These are phyloP conservation scores for Grammomys surdaster DNA, from an alignment of 2,113 vertebrate species.

Conservation along the genomic window DNA sequence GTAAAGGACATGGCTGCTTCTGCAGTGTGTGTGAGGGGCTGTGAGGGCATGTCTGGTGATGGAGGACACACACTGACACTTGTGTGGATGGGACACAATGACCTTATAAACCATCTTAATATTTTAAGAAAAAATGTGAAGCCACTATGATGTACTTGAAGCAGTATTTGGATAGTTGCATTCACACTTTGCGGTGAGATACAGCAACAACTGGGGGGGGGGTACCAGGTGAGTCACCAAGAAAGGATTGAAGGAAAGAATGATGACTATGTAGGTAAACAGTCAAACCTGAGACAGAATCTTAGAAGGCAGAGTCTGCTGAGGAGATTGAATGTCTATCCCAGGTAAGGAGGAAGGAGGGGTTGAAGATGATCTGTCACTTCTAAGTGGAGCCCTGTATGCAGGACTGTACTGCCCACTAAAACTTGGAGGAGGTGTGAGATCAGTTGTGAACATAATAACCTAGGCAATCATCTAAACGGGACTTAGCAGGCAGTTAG, in stretches of 20 bases:
- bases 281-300: not conserved
- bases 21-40: not conserved
- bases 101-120: not conserved
- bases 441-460: not conserved
- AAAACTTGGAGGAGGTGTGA: not conserved
- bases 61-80: not conserved
- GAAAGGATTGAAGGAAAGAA: not conserved
- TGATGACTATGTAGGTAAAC: too few species aligned
- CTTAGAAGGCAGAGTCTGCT: not conserved
- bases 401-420: not conserved
- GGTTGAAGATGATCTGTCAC: not conserved
- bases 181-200: not conserved
- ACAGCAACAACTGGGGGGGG: not conserved
- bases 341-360: not conserved
- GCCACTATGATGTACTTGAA: fast-evolving
- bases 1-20: not conserved
- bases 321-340: not conserved
- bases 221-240: not conserved
- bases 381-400: not conserved
- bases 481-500: not conserved
- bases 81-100: fast-evolving
- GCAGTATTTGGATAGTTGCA: not conserved
- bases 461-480: not conserved
- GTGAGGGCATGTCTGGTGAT: not conserved
- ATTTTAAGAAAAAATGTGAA: not conserved